Percentiles rank a stretch among this genome's conserved stretches.
phyloP scores from a whole-genome alignment of 2,797 vertebrate genomes.

The Bucorvus abyssinicus region DNA sequence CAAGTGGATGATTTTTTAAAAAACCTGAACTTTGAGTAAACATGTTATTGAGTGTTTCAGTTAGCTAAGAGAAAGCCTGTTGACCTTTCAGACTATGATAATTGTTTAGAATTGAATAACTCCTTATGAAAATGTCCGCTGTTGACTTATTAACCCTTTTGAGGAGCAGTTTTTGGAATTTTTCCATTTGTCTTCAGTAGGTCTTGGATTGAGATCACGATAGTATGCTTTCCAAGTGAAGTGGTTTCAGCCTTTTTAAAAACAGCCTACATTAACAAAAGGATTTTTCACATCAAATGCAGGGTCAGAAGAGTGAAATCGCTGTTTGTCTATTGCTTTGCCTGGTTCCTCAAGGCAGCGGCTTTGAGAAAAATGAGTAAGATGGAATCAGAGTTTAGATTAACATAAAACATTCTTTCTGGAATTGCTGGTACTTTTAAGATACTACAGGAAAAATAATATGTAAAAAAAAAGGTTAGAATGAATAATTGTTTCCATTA shows the following conservation, averaged over 20 bases:
- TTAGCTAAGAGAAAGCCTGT: not conserved
- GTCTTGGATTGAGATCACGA: not conserved
- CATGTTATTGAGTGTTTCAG: not conserved
- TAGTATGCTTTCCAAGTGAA: not conserved
- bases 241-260: slow-evolving; percentile 10
- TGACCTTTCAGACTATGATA: not conserved
- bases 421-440: slow-evolving; percentile 43
- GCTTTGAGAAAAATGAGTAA: not conserved
- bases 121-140: not conserved
- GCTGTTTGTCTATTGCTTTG: not conserved
- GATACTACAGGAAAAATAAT: not conserved
- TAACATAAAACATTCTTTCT: slow-evolving; percentile 3
- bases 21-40: not conserved
- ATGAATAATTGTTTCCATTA: slow-evolving; percentile 55
- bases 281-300: not conserved
- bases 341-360: slow-evolving; percentile 5
- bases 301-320: not conserved
- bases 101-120: not conserved
- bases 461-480: not conserved
- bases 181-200: slow-evolving; percentile 12
- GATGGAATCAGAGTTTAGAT: slow-evolving; percentile 20
- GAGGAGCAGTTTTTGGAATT: not conserved
- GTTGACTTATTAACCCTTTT: slow-evolving; percentile 43
- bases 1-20: not conserved
- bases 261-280: not conserved